phyloP scores from a whole-genome alignment of 2,113 vertebrate species.

The Mormyrus iriodes region DNA sequence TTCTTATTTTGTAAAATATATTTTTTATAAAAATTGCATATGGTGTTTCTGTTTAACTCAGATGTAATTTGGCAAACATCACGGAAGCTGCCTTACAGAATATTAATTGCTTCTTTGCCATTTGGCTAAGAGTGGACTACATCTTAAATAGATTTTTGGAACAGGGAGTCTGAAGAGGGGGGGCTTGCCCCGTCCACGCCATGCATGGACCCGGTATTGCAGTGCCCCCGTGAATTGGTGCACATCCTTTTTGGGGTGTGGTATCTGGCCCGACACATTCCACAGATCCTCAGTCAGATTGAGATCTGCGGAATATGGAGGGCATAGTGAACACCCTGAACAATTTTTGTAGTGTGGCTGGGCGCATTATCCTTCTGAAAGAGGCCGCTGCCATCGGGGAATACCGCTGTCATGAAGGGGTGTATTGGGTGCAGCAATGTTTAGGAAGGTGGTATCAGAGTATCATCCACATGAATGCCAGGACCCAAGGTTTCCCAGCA shows the following conservation, averaged over 20 bases:
- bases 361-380: background rate
- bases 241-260: background rate
- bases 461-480: no score
- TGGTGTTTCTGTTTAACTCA: conserved; percentile 7
- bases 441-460: no score
- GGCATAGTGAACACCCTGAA: background rate
- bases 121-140: background rate
- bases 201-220: background rate
- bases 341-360: background rate
- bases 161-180: background rate
- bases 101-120: background rate
- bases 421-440: background rate
- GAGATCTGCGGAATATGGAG: no score
- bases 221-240: background rate
- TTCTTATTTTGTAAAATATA: conserved; percentile 99
- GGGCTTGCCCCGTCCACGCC: background rate
- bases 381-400: background rate
- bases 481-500: no score
- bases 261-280: no score
- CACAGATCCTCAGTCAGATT: no score
- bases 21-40: conserved; percentile 94
- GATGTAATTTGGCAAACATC: background rate
- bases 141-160: background rate
- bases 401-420: background rate
- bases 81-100: background rate